Conservation (phyloP, 2,888 invertebrate genomes). For the Drosophila mulleri region DNA sequence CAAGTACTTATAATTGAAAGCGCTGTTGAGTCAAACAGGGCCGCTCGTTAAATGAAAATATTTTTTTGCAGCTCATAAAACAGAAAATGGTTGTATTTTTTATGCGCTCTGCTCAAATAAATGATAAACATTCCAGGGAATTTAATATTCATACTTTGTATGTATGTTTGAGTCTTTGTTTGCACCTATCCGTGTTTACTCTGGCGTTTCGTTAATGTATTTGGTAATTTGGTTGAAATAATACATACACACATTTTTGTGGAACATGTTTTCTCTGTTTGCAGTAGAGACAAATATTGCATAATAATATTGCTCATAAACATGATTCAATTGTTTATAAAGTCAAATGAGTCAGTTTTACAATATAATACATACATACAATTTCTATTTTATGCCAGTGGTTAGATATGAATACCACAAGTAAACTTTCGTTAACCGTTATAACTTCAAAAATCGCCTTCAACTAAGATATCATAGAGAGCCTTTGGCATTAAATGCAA, state of each 20-base stretch:
- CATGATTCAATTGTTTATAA: no score
- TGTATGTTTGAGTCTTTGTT: conserved; percentile 7
- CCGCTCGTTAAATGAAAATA: conserved; percentile 5
- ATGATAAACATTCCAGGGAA: conserved; percentile 18
- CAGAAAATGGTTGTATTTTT: conserved; percentile 3
- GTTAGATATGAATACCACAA: no score
- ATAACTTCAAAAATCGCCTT: no score
- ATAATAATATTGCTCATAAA: not conserved
- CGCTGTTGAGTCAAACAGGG: not conserved
- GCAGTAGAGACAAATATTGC: not conserved
- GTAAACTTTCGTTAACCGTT: no score
- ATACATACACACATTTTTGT: not conserved
- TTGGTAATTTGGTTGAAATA: not conserved
- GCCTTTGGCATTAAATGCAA: no score
- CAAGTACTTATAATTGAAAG: conserved; percentile 8
- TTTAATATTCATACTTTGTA: conserved; percentile 27
- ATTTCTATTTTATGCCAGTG: no score
- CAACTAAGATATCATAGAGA: no score
- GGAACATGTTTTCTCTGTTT: not conserved
- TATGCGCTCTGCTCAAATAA: conserved; percentile 10
- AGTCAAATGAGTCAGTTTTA: no score
- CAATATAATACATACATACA: no score
- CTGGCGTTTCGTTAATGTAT: conserved; percentile 20
- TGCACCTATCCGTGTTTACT: conserved; percentile 10
- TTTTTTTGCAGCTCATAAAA: conserved; percentile 42